Evolutionary conservation across 1,140 invertebrate genomes (phyloP), one percentile per base, ranked within the genome.

Genomic region (Oreohelix idahoensis): DNA sequence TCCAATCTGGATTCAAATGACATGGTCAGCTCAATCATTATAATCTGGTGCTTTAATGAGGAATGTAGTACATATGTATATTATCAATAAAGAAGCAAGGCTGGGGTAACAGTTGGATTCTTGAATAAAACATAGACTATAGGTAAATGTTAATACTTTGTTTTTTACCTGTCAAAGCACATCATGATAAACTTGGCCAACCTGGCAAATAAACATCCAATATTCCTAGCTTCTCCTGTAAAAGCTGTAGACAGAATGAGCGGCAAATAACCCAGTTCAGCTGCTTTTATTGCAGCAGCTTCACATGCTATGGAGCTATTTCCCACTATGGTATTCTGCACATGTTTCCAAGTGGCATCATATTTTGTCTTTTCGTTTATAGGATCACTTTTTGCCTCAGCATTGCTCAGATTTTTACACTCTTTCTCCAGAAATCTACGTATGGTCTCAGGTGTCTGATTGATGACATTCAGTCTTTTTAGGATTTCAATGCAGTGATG

Each of bases 261-360:
- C 11, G 96, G 90, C 39, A 91, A 84, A 86, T 95, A 95, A 73
- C 94, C 94, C 15, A 94, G 89, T 39, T 91, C 87, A 73, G 87
- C 80, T 0, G 95, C 95, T 87, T 94, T 90, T n/a, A 89, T 58
- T 45, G 89, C 87, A 1, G 95, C 95, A 84, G 94, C 94, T 81
- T 94, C 87, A 23, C 97, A 93, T 35, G 97, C 96, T 36, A 95
- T 93, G 84, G 88, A 91, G 93, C 98, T 98, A 88, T 95, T 97
- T 35, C 96, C 97, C 84, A 98, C 95, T 26, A 98, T 92, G 86
- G 95, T 93, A 91, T 97, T 97, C 15, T 94, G 92, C 0, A 90
- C 89, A 83, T 87, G 69, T 17, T 70, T 26, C 84, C 75, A 87
- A 20, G 53, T 15, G 5, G 53, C 53, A n/a, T 58, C 53, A 42